phyloP scores from a whole-genome alignment of 2,113 vertebrate genomes.

The Sinocyclocheilus anophthalmus region DNA sequence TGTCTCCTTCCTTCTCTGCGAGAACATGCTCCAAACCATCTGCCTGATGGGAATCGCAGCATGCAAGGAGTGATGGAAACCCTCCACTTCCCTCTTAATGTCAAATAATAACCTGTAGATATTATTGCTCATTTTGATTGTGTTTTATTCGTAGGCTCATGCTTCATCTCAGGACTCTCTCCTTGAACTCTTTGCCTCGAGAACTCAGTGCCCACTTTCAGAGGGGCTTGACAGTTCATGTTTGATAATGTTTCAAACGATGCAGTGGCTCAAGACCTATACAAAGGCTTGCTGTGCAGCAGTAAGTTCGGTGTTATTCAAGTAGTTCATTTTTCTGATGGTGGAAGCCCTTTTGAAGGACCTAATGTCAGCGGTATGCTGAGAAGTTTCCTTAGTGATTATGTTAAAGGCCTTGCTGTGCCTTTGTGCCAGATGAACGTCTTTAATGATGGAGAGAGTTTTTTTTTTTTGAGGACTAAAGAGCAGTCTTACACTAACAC shows the following conservation, averaged over 20 bases:
- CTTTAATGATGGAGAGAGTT: slow-evolving; percentile 20
- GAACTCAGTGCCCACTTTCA: slow-evolving; percentile 30
- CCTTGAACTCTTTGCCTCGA: slow-evolving; percentile 43
- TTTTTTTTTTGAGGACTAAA: slow-evolving; percentile 32
- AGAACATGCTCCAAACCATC: slow-evolving; percentile 31
- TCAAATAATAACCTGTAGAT: slow-evolving; percentile 54
- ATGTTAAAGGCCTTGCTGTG: slow-evolving; percentile 26
- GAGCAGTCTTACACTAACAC: not conserved
- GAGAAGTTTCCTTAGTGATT: slow-evolving; percentile 22
- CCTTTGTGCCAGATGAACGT: slow-evolving; percentile 2
- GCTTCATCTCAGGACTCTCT: slow-evolving; percentile 38
- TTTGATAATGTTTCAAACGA: slow-evolving; percentile 51
- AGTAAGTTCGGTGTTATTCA: not conserved
- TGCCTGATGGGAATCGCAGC: slow-evolving; percentile 44
- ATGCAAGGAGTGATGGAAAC: slow-evolving; percentile 35
- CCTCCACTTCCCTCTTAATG: slow-evolving; percentile 45
- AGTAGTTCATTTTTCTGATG: not conserved
- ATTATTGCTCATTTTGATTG: slow-evolving; percentile 54
- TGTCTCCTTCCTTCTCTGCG: slow-evolving; percentile 14
- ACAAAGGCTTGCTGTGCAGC: slow-evolving; percentile 24
- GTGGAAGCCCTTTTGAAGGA: slow-evolving; percentile 17
- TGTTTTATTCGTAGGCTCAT: slow-evolving; percentile 23
- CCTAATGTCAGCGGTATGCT: not conserved
- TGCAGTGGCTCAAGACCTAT: slow-evolving; percentile 8
- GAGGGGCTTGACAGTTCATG: slow-evolving; percentile 46